Evolutionary conservation across 2,113 vertebrate genomes (phyloP).

Genomic region (Coptodon rendalli): DNA sequence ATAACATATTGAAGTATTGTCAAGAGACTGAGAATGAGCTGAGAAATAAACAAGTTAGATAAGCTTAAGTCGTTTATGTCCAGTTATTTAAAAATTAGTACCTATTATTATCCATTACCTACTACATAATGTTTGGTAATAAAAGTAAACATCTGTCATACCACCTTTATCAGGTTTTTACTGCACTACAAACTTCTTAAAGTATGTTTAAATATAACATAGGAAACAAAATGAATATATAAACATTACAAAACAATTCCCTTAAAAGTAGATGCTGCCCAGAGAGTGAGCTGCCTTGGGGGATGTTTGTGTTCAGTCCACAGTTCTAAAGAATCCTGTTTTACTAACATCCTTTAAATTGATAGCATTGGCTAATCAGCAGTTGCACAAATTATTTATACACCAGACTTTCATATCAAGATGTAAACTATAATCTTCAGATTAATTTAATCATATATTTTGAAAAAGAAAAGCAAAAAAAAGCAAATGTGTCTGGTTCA

Average conservation of each 20-base stretch:
- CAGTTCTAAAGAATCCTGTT: background rate
- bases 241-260: background rate
- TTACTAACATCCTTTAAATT: background rate
- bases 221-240: background rate
- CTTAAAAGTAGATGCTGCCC: background rate
- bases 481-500: background rate
- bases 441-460: background rate
- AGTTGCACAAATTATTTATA: background rate
- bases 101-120: background rate
- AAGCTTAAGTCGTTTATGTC: background rate
- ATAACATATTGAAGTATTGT: background rate
- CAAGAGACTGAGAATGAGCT: background rate
- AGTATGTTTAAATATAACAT: background rate
- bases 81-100: background rate
- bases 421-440: background rate
- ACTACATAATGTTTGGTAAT: background rate
- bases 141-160: background rate
- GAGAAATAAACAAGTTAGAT: background rate
- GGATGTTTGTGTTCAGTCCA: background rate
- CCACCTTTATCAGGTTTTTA: background rate
- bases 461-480: accelerated
- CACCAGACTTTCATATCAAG: background rate
- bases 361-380: background rate
- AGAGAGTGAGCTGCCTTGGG: background rate
- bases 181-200: background rate